Evolutionary conservation across 2,888 invertebrate genomes (phyloP).

Genomic region (Meloe dianella): DNA sequence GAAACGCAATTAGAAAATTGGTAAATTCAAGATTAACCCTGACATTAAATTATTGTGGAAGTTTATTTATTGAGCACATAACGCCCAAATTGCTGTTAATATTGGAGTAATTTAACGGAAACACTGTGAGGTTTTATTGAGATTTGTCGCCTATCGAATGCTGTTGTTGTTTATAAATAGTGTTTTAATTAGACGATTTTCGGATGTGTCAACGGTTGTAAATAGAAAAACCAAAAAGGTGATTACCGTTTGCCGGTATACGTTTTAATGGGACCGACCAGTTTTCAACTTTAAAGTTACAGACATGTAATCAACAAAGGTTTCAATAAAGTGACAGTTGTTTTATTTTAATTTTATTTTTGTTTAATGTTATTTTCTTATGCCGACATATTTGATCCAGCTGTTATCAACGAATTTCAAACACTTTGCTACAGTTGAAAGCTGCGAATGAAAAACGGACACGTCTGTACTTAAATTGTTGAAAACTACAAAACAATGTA

Average conservation of each 20-base stretch:
- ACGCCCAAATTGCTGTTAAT: background rate
- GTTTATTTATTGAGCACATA: background rate
- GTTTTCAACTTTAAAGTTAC: background rate
- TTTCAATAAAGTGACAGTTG: background rate
- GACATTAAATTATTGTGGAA: conserved; percentile 28
- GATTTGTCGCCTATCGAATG: background rate
- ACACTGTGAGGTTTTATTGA: background rate
- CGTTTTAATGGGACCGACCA: background rate
- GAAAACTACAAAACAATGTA: background rate
- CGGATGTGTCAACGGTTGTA: background rate
- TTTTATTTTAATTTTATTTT: background rate
- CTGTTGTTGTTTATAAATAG: background rate
- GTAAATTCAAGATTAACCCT: conserved; percentile 29
- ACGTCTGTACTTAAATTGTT: background rate
- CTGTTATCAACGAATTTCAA: background rate
- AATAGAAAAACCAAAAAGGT: background rate
- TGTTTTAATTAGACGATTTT: background rate
- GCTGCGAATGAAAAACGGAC: background rate
- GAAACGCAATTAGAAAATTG: conserved; percentile 46
- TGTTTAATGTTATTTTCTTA: background rate
- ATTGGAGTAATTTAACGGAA: background rate
- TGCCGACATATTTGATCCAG: background rate
- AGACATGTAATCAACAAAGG: background rate
- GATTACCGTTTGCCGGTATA: background rate
- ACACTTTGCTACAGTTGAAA: background rate